Evolutionary conservation across 2,888 invertebrate genomes (phyloP).

Genomic region (Agonopterix arenella): DNA sequence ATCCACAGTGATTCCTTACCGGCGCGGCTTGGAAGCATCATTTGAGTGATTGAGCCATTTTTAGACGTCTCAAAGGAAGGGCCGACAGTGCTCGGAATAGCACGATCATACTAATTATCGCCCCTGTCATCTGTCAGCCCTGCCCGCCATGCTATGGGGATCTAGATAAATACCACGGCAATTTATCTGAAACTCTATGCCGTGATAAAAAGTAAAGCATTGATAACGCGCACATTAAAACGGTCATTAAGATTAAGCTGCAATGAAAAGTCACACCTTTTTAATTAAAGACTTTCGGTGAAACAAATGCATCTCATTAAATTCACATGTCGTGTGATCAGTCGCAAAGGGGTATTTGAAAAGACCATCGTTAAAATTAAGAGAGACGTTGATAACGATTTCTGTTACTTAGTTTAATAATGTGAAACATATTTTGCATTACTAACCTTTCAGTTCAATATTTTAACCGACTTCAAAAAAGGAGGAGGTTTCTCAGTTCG

Average conservation of each 20-base stretch:
- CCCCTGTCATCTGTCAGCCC: conserved; percentile 47
- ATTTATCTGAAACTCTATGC: conserved; percentile 33
- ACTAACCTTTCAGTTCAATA: no score
- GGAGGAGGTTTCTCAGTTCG: no score
- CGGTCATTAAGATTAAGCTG: no score
- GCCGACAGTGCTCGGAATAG: conserved; percentile 45
- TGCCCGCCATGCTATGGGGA: conserved; percentile 16
- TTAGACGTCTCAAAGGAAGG: conserved; percentile 50
- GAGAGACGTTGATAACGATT: no score
- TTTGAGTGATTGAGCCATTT: conserved; percentile 74
- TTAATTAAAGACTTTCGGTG: conserved; percentile 6
- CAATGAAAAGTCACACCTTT: conserved; percentile 32
- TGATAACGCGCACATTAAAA: no score
- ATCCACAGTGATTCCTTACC: conserved; percentile 5
- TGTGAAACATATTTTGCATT: no score
- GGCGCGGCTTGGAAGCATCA: conserved; percentile 18
- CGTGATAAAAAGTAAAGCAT: neutral
- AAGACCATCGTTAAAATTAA: no score
- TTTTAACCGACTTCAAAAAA: no score
- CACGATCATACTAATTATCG: conserved; percentile 66
- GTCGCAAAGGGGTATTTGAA: no score
- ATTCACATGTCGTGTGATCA: no score
- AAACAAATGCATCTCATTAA: neutral
- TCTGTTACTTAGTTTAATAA: no score
- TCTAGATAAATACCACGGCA: conserved; percentile 44